Evolutionary conservation across 2,113 vertebrate species (phyloP), one percentile per base, ranked within the genome.

Genomic region (Heloderma charlesbogerti): DNA sequence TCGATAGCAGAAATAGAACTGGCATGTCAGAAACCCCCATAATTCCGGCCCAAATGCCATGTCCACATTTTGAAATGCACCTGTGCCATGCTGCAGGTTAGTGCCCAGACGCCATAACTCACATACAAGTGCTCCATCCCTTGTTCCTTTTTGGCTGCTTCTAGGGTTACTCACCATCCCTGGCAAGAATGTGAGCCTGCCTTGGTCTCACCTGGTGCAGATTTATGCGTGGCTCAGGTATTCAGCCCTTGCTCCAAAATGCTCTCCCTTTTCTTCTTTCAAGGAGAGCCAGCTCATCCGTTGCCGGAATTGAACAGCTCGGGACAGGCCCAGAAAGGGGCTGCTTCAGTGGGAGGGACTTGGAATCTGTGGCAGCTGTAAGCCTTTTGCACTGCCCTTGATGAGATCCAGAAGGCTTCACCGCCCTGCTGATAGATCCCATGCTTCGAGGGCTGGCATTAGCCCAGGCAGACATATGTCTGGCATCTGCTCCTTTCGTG

Each of bases 321-420:
- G 45, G 40, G 40, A 66, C 29, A 48, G 25, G 18, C 20, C 3
- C 1, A 5, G 16, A 31, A 8, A 13, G 9, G 18, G 37, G 29
- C 9, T 31, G 31, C 54, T 51, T 37, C 5, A 27, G 69, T 66
- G 40, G 4, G 31, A 27, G 34, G 57, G 75, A 40, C n/a, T 67
- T 15, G 57, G 57, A 77, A 20, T 43, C 4, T 54, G 79, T 51
- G 20, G 18, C 27, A 29, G 25, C 16, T 67, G 67, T 6, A 9
- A 0, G 25, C 25, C 45, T 51, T 78, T 90, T 85, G 60, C 66
- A 75, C 29, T 74, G 18, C 31, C 67, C 40, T 91, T 84, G 80
- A 88, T 69, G n/a, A 84, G 71, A 75, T 84, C 69, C 86, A 91
- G 86, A 66, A 83, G 40, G 16, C 31, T 31, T 88, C 54, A 22